Base-by-base conservation (phyloP, 2,888 invertebrate species). In the Stenichneumon culpator region DNA sequence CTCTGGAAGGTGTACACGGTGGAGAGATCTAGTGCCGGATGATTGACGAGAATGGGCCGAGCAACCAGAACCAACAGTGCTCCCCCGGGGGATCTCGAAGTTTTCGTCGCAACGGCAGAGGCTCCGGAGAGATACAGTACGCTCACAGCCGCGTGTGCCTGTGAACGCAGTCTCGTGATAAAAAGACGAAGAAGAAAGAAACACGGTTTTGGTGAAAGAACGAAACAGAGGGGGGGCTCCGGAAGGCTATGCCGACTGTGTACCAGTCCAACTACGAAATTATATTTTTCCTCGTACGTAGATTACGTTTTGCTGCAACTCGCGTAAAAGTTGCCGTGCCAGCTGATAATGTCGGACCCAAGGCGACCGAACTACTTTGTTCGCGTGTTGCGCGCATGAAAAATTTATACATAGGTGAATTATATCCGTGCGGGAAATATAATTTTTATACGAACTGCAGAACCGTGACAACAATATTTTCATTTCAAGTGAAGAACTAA, bases 11-110 rank as follows among this genome's bases (percentile, higher is more conserved):
- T 39, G 60, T 16, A 74, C 22, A 11, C 19, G 19, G 39, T 11
- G 60, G 39, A 60, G 69, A 50, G 77, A 74, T 28, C 60, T 54
- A 75, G 73, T 32, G 52, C 22, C 25, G 69, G 69, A 79, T 83
- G 79, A 83, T 79, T 79, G 79, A 73, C 83, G 83, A 83, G 63
- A 47, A 63, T 74, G 50, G 25, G 39, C 68, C 22, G 47, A 81
- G 28, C 39, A 16, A 52, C 70, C 52, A 63, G 63, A 79, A 79
- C 79, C 79, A 79, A 79, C 79, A 68, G 69, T 39, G 47, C 50
- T 75, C 69, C 57, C 79, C 22, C 50, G 74, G 69, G 69, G 83
- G 69, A 63, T 50, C 69, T 22, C 54, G 69, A 83, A 83, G 70
- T 79, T 83, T 70, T 75, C 68, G 75, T 70, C 79, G 54, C 22